Evolutionary conservation across 2,888 invertebrate genomes (phyloP), one percentile per base, ranked within the genome.

Genomic region (Urechis unicinctus): DNA sequence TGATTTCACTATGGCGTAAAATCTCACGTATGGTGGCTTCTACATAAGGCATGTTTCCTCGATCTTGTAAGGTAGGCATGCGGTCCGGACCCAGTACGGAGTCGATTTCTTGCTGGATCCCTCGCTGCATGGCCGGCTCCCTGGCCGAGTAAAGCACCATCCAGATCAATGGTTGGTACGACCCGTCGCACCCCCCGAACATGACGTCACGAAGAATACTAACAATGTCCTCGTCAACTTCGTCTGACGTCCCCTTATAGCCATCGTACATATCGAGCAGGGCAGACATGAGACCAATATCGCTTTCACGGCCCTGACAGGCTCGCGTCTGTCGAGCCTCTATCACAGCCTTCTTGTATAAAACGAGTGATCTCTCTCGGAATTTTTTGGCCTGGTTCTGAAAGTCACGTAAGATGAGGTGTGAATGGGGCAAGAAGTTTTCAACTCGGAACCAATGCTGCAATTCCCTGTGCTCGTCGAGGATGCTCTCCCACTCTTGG

Each of bases 11-110:
- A 21, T 45, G 45, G 6, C 45, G 45, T 17, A 45, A 21, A 45
- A 45, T 21, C 45, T 45, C 45, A 17, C 45, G 45, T 17, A 45
- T 45, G 45, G 45, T 21, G 13, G 45, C 45, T 17, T 45, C 45
- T 6, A 45, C 6, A 21, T 17, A 45, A 9, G 13, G 45, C 13
- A 45, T 13, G 17, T 6, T 6, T 6, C 6, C 45, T 6, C 22
- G 13, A 13, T 36, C 9, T 6, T 45, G 45, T 9, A 9, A 45
- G 6, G 45, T 45, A 6, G 45, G 17, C 21, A 21, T 13, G 6
- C 6, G 13, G 6, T 9, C 45, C 13, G 13, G 22, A 17, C 17
- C 13, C 36, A 36, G 9, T 6, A 13, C 9, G 6, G 13, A 9
- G 22, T 45, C 45, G 45, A 45, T 45, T 21, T 45, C 45, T 9